Conservation (phyloP, 2,113 vertebrate species). For the Symphodus melops region DNA sequence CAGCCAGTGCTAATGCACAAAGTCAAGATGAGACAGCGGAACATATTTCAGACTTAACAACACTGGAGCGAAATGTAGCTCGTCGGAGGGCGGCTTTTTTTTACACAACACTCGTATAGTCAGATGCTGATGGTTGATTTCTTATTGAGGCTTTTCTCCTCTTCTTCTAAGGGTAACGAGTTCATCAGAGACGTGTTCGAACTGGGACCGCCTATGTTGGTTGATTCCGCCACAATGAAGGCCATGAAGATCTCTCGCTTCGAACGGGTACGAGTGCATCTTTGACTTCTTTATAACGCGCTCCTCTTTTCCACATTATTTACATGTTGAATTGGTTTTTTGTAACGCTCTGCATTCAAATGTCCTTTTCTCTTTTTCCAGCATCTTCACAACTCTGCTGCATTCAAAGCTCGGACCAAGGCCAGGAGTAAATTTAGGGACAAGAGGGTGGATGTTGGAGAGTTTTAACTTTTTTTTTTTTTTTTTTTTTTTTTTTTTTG, state of each 20-base stretch:
- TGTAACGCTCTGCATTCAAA: not conserved
- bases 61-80: not conserved
- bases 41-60: slow-evolving; percentile 3
- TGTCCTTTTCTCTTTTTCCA: slow-evolving; percentile 49
- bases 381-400: slow-evolving; percentile 98
- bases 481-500: too few relatives aligned
- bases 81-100: not conserved
- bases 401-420: slow-evolving; percentile 98
- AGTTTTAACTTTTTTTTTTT: slow-evolving; percentile 84
- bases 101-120: not conserved
- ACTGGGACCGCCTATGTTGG: slow-evolving; percentile 93
- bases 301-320: too few relatives aligned
- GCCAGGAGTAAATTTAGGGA: slow-evolving; percentile 97
- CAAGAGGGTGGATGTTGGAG: slow-evolving; percentile 95
- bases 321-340: not conserved
- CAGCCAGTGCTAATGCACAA: not conserved
- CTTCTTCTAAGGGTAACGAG: slow-evolving; percentile 89
- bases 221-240: slow-evolving; percentile 92
- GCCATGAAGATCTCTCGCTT: slow-evolving; percentile 96
- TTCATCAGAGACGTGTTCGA: slow-evolving; percentile 98
- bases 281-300: too few relatives aligned
- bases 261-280: slow-evolving; percentile 87
- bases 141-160: not conserved
- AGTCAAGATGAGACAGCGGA: slow-evolving; percentile 4
- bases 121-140: not conserved